Conservation (phyloP, 2,888 invertebrate species). For the Tupiocoris notatus region DNA sequence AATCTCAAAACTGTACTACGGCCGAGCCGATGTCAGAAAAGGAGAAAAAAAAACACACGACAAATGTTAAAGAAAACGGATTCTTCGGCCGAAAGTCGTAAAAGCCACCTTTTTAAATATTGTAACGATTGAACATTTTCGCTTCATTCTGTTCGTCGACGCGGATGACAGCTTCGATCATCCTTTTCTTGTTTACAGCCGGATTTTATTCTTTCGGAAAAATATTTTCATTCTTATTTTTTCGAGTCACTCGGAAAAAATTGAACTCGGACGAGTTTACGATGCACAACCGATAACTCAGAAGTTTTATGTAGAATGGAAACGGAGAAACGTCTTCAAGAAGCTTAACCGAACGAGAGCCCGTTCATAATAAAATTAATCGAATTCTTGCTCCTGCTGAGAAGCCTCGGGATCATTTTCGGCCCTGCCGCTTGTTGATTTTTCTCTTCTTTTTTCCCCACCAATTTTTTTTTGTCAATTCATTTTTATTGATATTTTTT, state of each 20-base stretch:
- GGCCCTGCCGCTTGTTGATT: not conserved
- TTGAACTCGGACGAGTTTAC: slow-evolving; percentile 18
- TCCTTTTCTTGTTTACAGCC: slow-evolving; percentile 40
- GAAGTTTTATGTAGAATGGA: slow-evolving; percentile 43
- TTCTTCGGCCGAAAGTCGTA: slow-evolving; percentile 20
- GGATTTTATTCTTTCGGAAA: slow-evolving; percentile 33
- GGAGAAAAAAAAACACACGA: too few relatives aligned
- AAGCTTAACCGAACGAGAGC: not conserved
- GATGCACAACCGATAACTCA: slow-evolving; percentile 41
- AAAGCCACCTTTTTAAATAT: slow-evolving; percentile 43
- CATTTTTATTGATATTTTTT: too few relatives aligned
- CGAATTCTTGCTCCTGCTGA: slow-evolving; percentile 41
- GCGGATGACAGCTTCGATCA: slow-evolving; percentile 36
- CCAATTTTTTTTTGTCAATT: slow-evolving; percentile 8
- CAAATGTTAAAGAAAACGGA: not conserved
- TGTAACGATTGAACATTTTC: slow-evolving; percentile 43
- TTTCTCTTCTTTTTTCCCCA: slow-evolving; percentile 10
- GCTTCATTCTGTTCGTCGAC: slow-evolving; percentile 7
- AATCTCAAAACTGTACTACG: not conserved
- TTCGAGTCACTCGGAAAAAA: slow-evolving; percentile 11
- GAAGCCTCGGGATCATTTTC: not conserved
- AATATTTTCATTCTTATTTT: slow-evolving; percentile 17
- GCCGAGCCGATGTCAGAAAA: slow-evolving; percentile 4
- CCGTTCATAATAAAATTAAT: slow-evolving; percentile 42
- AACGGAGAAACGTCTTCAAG: slow-evolving; percentile 35